Evolutionary conservation across 1,140 invertebrate genomes (phyloP).

Genomic region (Drosophila elegans): DNA sequence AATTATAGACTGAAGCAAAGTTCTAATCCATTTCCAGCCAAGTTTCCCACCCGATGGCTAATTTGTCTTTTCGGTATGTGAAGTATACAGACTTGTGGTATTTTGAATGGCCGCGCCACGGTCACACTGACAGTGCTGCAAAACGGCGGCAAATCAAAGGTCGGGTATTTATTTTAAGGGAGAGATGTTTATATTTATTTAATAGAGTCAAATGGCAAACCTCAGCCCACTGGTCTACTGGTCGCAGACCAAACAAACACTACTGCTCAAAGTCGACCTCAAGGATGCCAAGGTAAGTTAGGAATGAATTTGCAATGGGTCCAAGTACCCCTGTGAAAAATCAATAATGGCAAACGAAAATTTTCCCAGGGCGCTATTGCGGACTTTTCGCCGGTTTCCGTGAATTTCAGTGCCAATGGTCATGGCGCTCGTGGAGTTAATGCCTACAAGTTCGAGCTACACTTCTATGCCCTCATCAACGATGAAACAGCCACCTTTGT

Average conservation of each 20-base stretch:
- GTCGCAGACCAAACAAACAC: conserved; percentile 92
- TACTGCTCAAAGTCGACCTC: conserved; percentile 93
- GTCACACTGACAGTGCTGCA: conserved; percentile 3
- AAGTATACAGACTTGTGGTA: not conserved
- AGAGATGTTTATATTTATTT: conserved; percentile 26
- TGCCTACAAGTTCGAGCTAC: conserved; percentile 90
- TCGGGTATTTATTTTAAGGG: not conserved
- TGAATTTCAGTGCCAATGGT: conserved; percentile 88
- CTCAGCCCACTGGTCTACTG: conserved; percentile 95
- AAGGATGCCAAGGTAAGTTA: conserved; percentile 87
- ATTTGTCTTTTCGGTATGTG: not conserved
- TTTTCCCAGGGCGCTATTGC: conserved; percentile 58
- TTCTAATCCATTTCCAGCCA: not conserved
- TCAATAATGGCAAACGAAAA: conserved; percentile 46
- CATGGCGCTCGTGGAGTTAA: conserved; percentile 89
- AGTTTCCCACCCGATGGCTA: not conserved
- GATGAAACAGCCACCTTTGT: conserved; percentile 86
- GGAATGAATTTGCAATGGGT: not conserved
- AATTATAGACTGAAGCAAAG: not conserved
- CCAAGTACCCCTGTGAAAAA: conserved; percentile 42
- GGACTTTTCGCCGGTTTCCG: conserved; percentile 86
- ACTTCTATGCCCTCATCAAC: conserved; percentile 90
- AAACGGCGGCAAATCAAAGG: conserved; percentile 3
- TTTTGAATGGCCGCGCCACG: not conserved
- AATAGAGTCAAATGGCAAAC: conserved; percentile 26